phyloP scores from a whole-genome alignment of 30 jellyfish, hydroid and myxozoan species.

The Morbakka virulenta region DNA sequence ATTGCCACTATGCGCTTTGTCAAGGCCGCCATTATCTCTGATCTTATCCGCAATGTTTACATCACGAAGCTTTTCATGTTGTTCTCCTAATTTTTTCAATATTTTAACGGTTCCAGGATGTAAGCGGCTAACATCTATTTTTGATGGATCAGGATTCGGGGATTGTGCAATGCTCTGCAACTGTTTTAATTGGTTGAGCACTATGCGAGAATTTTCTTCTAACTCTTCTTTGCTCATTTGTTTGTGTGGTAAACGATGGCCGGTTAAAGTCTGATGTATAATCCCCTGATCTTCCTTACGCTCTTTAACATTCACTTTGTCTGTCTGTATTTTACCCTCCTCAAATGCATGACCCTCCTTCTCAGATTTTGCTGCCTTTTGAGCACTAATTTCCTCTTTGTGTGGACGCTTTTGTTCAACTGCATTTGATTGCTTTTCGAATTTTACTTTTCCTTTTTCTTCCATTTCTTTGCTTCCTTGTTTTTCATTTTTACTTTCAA shows the following conservation, averaged over 20 bases:
- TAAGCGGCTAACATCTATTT: slow-evolving; percentile 79
- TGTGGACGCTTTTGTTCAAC: too few species aligned
- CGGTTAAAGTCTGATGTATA: too few species aligned
- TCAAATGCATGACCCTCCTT: too few species aligned
- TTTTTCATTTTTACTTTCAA: not conserved
- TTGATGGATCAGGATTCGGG: slow-evolving; percentile 86
- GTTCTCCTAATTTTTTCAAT: slow-evolving; percentile 89
- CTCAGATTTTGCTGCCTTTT: too few species aligned
- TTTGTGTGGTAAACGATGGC: not conserved
- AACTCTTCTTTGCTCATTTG: slow-evolving; percentile 70
- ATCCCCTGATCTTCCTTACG: too few species aligned
- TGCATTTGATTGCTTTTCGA: not conserved
- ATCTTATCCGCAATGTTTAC: not conserved
- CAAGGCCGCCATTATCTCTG: not conserved
- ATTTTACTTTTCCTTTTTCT: not conserved
- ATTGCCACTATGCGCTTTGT: too few species aligned
- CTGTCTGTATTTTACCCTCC: not conserved
- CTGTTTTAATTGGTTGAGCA: slow-evolving; percentile 75
- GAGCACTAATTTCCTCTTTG: too few species aligned
- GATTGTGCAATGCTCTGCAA: slow-evolving; percentile 94
- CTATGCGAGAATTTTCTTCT: slow-evolving; percentile 82
- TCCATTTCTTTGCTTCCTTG: not conserved
- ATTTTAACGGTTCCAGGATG: slow-evolving; percentile 96
- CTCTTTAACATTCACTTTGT: not conserved
- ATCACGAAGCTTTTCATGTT: slow-evolving; percentile 52